Evolutionary conservation across 2,888 invertebrate species (phyloP).

Genomic region (Drepana falcataria): DNA sequence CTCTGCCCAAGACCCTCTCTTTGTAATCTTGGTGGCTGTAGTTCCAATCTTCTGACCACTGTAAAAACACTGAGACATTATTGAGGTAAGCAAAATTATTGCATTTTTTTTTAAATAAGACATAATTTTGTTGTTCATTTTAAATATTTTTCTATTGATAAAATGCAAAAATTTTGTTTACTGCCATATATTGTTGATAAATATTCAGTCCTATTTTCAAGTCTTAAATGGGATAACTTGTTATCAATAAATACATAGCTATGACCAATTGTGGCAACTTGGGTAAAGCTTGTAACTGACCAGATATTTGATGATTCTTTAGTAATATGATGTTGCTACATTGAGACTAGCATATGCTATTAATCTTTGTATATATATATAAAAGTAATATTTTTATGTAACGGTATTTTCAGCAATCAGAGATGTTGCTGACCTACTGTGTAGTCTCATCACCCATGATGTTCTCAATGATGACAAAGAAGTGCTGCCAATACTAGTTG

Average conservation of each 20-base stretch:
- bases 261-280: conserved; percentile 45
- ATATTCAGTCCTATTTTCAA: conserved; percentile 23
- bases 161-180: conserved; percentile 37
- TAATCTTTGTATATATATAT: background rate
- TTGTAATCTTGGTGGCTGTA: conserved; percentile 59
- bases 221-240: conserved; percentile 14
- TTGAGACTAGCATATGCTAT: background rate
- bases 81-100: conserved; percentile 36
- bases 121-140: conserved; percentile 3
- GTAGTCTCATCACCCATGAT: conserved; percentile 19
- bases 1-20: conserved; percentile 53
- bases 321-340: conserved; percentile 62
- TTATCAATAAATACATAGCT: conserved; percentile 22
- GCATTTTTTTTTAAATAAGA: conserved; percentile 17
- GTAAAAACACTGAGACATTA: conserved; percentile 56
- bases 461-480: conserved; percentile 24
- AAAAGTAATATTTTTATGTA: background rate
- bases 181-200: conserved; percentile 17
- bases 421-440: conserved; percentile 26
- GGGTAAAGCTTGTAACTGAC: conserved; percentile 45
- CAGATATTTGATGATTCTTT: conserved; percentile 59
- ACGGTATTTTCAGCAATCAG: conserved; percentile 19
- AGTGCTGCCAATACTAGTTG: conserved; percentile 29
- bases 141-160: conserved; percentile 1
- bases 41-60: conserved; percentile 45